Percentiles rank a stretch among this genome's conserved stretches.
These are phyloP conservation scores for Lanius ludovicianus DNA, from an alignment of 2,113 vertebrate genomes.

Conservation along the genomic window DNA sequence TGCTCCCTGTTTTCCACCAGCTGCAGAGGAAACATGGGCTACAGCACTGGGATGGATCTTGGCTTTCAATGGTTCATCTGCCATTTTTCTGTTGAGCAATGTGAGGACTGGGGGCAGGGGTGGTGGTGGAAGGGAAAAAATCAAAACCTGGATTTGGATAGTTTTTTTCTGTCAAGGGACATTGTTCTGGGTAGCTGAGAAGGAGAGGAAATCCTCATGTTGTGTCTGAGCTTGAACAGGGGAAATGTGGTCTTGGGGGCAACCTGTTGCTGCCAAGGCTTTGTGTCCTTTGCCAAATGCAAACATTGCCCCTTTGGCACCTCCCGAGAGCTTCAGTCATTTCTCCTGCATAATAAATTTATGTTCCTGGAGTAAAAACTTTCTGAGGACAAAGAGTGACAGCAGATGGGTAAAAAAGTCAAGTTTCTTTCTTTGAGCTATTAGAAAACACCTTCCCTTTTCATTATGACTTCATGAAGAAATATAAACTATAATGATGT, in stretches of 20 bases:
- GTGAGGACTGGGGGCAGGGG: fast-evolving
- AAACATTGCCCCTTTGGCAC: neutral
- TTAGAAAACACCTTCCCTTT: neutral
- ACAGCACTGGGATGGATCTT: neutral
- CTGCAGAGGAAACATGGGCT: neutral
- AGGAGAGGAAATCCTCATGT: neutral
- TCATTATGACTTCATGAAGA: neutral
- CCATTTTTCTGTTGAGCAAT: neutral
- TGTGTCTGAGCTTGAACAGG: neutral
- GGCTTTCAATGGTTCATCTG: neutral
- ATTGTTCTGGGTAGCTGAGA: neutral
- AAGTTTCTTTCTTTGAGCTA: neutral
- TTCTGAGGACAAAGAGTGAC: neutral
- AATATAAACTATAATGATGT: neutral
- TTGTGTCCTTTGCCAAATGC: neutral
- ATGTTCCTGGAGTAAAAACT: neutral
- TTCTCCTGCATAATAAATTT: neutral
- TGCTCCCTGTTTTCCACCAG: neutral
- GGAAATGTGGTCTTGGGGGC: neutral
- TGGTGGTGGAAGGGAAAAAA: neutral
- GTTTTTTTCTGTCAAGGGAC: neutral
- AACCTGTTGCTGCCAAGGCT: neutral
- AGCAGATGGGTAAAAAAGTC: neutral
- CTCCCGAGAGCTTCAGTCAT: neutral
- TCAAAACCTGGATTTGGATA: neutral